Base-by-base conservation (phyloP, 2,797 vertebrate genomes). In the Urosaurus nigricauda region DNA sequence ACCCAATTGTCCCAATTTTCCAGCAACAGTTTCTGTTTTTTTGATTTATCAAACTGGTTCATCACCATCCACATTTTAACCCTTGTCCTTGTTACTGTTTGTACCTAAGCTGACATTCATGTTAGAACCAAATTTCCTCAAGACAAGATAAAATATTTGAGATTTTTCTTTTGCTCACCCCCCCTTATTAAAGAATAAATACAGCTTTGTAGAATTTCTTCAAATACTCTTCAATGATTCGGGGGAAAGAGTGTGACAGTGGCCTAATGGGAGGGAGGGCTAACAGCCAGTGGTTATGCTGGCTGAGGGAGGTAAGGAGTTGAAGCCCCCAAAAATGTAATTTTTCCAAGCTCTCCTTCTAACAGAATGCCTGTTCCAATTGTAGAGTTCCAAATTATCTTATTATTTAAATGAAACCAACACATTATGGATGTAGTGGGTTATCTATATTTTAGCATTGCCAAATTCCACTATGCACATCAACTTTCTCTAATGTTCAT, bases 1-100 rank as follows among this genome's bases (percentile, higher is more conserved):
- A 68, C 43, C 56, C 32, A 88, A 51, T 91, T 87, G 37, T 35
- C 85, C 32, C 51, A 65, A 60, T 68, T 87, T 24, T 43, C 6
- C 19, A 74, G 32, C 17, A 17, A 40, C 17, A 29, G n/a, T 11
- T 60, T 63, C 14, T 53, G 53, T 78, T 40, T 78, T 43, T 51
- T 26, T 29, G 17, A 21, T 84, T 56, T 2, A 6, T 58, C 19
- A 32, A n/a, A 17, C 32, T 16, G 6, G 24, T 35, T 47, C 47
- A 51, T 63, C 19, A 12, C 53, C 37, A 58, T 17, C 26, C 32
- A 12, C 2, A 24, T n/a, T 70, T 68, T 47, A 53, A 37, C 68
- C 47, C 26, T 53, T 79, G 26, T 21, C 40, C 17, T 4, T 7
- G 9, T 24, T 40, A 12, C 37, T 16, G 17, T 11, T 26, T 21